phyloP scores from a whole-genome alignment of 2,797 vertebrate genomes.

The Acipenser oxyrinchus region DNA sequence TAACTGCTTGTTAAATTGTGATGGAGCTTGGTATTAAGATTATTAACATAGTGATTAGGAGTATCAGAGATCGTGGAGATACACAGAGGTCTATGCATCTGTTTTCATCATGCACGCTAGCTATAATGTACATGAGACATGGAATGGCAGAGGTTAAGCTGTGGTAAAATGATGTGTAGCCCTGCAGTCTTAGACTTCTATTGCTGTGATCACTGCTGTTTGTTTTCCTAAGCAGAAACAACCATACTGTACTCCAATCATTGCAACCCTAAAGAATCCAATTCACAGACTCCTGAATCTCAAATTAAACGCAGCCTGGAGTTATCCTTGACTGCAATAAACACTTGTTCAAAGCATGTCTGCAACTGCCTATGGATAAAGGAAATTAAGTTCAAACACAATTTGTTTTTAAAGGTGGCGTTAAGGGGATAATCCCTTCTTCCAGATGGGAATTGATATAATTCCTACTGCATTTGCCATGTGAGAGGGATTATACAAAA shows the following conservation, averaged over 20 bases:
- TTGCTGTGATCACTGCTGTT: conserved; percentile 4
- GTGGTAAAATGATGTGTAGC: no score
- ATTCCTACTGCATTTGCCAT: conserved; percentile 5
- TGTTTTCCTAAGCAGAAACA: conserved; percentile 10
- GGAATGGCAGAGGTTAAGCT: background rate
- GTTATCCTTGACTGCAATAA: conserved; percentile 12
- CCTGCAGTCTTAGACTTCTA: no score
- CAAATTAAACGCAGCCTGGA: conserved; percentile 13
- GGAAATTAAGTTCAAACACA: conserved; percentile 10
- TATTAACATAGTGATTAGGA: background rate
- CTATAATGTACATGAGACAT: background rate
- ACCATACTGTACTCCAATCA: conserved; percentile 1
- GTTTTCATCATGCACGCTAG: background rate
- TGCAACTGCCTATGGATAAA: conserved; percentile 14
- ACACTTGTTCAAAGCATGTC: conserved; percentile 10
- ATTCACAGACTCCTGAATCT: conserved; percentile 11
- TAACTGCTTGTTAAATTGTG: no score
- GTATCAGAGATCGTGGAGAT: background rate
- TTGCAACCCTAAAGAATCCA: background rate
- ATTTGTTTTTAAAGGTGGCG: conserved; percentile 9
- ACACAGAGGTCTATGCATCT: background rate
- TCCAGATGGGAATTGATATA: conserved; percentile 8
- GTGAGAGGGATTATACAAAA: conserved; percentile 2
- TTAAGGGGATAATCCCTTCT: conserved; percentile 15
- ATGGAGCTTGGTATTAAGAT: background rate